phyloP scores from a whole-genome alignment of 2,797 vertebrate species.

The Danio tinwini region DNA sequence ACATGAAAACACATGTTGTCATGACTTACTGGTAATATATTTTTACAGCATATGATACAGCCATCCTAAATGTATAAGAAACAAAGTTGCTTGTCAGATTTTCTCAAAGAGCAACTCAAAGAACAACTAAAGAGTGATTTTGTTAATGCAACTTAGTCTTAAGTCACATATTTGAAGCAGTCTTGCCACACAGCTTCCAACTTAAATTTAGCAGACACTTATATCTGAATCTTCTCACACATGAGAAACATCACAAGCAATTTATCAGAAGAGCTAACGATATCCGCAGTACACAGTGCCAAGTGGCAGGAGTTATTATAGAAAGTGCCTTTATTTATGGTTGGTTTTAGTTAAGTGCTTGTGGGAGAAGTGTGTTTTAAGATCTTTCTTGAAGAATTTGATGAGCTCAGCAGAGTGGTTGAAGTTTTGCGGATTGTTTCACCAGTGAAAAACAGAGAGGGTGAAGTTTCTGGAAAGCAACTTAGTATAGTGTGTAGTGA shows the following conservation, averaged over 20 bases:
- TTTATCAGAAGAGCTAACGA: constrained; percentile 1
- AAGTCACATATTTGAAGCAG: too few species aligned
- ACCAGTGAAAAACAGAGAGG: neutral
- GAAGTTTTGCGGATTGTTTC: neutral
- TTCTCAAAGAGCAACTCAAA: too few species aligned
- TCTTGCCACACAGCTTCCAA: neutral
- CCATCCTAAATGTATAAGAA: too few species aligned
- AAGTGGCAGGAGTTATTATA: constrained; percentile 19
- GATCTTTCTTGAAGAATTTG: constrained; percentile 6
- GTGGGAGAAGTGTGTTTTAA: constrained; percentile 2
- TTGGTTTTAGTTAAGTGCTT: constrained; percentile 28
- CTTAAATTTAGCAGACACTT: neutral
- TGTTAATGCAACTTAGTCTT: too few species aligned
- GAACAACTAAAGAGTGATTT: too few species aligned
- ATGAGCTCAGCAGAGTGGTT: neutral
- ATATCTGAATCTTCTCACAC: neutral
- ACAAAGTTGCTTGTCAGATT: too few species aligned
- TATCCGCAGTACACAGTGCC: constrained; percentile 1
- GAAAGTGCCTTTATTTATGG: constrained; percentile 29
- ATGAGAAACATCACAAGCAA: constrained; percentile 1
- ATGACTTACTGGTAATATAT: too few species aligned
- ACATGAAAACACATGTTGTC: too few species aligned
- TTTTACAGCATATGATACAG: too few species aligned
- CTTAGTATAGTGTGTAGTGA: neutral
- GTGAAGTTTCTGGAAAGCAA: neutral